Percentiles rank a stretch among this genome's conserved stretches.
Evolutionary conservation across 2,888 invertebrate genomes (phyloP).

Genomic region (Stramonita haemastoma): DNA sequence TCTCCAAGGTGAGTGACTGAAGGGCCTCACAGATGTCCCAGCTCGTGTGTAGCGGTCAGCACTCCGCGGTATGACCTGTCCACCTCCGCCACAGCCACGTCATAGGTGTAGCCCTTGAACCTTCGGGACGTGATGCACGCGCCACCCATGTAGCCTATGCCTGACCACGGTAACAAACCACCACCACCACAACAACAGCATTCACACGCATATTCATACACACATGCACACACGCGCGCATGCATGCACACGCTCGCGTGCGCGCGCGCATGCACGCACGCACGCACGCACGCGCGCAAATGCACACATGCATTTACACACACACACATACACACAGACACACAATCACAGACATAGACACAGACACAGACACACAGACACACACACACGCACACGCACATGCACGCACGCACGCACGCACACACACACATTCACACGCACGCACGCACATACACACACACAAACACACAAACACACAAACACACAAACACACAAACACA

Average conservation of each 20-base stretch:
- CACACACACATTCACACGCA: too few species aligned
- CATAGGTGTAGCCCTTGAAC: slow-evolving; percentile 61
- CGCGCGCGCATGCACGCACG: not conserved
- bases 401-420: too few species aligned
- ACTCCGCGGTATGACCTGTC: slow-evolving; percentile 67
- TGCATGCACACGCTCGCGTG: not conserved
- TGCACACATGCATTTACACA: not conserved
- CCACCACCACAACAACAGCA: too few species aligned
- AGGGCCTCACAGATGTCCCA: slow-evolving; percentile 67
- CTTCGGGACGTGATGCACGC: slow-evolving; percentile 65
- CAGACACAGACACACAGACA: too few species aligned
- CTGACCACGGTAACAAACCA: slow-evolving; percentile 29
- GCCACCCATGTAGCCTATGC: slow-evolving; percentile 67
- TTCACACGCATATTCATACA: not conserved
- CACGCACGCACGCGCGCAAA: not conserved
- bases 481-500: too few species aligned
- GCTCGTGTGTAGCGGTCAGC: slow-evolving; percentile 68
- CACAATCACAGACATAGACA: not conserved
- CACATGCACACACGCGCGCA: not conserved
- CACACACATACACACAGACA: not conserved
- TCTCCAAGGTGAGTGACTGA: too few species aligned
- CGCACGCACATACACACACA: too few species aligned
- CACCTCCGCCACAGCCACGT: slow-evolving; percentile 68
- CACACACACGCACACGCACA: too few species aligned
- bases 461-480: too few species aligned